Evolutionary conservation across 23 tunicate genomes (phyloP).

Genomic region (Botrylloides violaceus): DNA sequence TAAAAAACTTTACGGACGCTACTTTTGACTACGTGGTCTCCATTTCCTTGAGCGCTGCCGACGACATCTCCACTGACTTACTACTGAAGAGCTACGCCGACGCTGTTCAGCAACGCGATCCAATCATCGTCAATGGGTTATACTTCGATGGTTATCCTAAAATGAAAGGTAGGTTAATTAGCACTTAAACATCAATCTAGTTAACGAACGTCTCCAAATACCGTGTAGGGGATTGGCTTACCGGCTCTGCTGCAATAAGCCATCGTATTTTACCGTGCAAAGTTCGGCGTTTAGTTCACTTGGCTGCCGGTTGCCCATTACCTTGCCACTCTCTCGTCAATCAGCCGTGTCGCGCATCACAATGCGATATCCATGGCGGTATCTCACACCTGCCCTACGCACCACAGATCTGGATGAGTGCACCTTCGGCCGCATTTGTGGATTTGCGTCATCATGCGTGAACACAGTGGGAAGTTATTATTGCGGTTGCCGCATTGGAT

Average conservation of each 20-base stretch:
- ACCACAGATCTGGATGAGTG: conserved; percentile 12
- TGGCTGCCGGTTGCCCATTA: too few species aligned
- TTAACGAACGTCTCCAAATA: too few species aligned
- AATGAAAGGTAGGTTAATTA: conserved; percentile 3
- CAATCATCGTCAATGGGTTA: not conserved
- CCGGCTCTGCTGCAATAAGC: too few species aligned
- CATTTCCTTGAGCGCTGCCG: not conserved
- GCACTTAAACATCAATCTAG: not conserved
- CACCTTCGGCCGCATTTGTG: not conserved
- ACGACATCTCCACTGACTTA: not conserved
- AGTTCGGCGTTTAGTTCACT: too few species aligned
- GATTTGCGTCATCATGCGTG: not conserved
- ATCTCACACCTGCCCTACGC: too few species aligned
- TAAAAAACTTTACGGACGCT: conserved; percentile 9
- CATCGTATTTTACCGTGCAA: too few species aligned
- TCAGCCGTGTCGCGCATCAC: too few species aligned
- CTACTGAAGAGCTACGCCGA: conserved; percentile 1
- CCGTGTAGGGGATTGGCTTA: too few species aligned
- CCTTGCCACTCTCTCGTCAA: too few species aligned
- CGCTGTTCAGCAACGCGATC: not conserved
- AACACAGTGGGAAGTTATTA: conserved; percentile 6
- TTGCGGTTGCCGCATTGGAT: conserved; percentile 9
- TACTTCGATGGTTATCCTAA: not conserved
- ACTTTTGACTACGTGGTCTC: conserved; percentile 8
- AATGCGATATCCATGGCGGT: too few species aligned